Evolutionary conservation across 2,113 vertebrate genomes (phyloP).

Genomic region (Mesocricetus auratus): DNA sequence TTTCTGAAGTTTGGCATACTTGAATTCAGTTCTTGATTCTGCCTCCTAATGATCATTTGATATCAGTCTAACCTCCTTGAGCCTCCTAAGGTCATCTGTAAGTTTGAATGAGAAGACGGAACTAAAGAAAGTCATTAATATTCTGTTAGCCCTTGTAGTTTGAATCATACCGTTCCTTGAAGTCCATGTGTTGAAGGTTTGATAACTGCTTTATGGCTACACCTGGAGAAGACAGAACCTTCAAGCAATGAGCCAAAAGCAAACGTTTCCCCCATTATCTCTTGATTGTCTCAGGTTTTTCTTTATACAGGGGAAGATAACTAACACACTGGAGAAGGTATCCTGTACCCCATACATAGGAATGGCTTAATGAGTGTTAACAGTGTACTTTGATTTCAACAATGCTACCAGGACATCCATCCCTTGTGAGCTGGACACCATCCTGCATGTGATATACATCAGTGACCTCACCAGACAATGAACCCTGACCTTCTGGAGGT

Average conservation of each 20-base stretch:
- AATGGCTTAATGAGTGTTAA: neutral
- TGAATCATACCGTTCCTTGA: neutral
- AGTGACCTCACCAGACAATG: neutral
- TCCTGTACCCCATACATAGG: neutral
- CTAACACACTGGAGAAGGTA: neutral
- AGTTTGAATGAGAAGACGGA: slow-evolving; percentile 21
- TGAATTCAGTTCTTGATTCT: neutral
- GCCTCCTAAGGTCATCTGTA: neutral
- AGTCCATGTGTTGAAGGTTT: neutral
- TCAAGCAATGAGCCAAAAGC: neutral
- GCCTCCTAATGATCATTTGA: neutral
- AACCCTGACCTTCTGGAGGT: neutral
- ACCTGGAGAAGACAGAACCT: neutral
- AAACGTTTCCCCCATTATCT: neutral
- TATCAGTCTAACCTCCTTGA: neutral
- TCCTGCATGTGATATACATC: neutral
- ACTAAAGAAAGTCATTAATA: neutral
- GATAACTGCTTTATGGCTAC: fast-evolving
- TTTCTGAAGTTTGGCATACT: neutral
- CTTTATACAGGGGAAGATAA: fast-evolving
- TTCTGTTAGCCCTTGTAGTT: neutral
- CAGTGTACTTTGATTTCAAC: slow-evolving; percentile 18
- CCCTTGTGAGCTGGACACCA: fast-evolving
- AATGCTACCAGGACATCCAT: neutral
- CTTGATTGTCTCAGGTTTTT: neutral